These are phyloP conservation scores for Crypturellus tataupa DNA, from an alignment of 2,797 vertebrate species.

Conservation along the genomic window DNA sequence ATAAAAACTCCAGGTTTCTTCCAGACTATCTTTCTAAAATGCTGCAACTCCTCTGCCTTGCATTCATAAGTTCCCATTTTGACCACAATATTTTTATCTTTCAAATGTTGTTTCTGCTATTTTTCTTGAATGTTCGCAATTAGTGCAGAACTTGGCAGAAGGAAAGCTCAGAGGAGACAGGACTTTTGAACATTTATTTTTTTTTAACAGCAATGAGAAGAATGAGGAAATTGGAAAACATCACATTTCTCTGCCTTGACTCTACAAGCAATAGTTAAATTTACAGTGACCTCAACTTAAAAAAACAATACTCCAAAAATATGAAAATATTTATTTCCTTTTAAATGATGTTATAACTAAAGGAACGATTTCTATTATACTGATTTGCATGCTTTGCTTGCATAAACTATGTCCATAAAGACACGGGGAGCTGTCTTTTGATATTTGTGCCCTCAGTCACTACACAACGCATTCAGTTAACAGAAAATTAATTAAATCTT, in stretches of 20 bases:
- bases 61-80: neutral
- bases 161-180: neutral
- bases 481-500: neutral
- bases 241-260: neutral
- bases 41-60: neutral
- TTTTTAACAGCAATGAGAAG: neutral
- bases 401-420: neutral
- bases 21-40: fast-evolving
- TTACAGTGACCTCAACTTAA: neutral
- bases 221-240: neutral
- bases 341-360: neutral
- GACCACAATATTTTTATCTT: neutral
- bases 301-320: neutral
- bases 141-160: neutral
- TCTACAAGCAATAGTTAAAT: neutral
- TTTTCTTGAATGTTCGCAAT: neutral
- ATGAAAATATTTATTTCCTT: fast-evolving
- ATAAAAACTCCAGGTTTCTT: neutral
- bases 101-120: neutral
- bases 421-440: neutral
- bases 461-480: neutral
- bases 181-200: neutral
- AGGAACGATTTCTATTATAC: neutral
- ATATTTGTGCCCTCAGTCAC: neutral
- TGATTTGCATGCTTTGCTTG: neutral